Base-by-base conservation (phyloP, 92 coral and sea anemone species). In the Anthopleura xanthogrammica region DNA sequence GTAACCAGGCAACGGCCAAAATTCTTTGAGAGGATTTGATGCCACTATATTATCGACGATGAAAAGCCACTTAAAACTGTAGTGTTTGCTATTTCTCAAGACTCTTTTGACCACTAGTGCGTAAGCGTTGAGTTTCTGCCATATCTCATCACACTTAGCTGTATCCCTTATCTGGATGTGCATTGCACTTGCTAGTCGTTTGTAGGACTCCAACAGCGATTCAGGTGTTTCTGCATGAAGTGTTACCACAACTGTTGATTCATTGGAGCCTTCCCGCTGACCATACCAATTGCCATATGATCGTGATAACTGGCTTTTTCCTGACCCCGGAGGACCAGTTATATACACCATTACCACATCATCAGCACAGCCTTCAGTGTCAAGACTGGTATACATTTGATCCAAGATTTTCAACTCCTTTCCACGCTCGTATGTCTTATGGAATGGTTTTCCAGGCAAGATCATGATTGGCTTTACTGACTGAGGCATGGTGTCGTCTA, bases 261-360 rank as follows among this genome's bases (percentile, higher is more conserved):
- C 43, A 54, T 36, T 41, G 36, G 20, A 9, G 74, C 60, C 60
- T 6, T 24, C 9, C 79, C 57, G 83, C 88, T 85, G 83, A 58
- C 81, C 87, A 82, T 83, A 91, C 84, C 83, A 77, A 75, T 86
- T 76, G 40, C 95, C 98, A 71, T 86, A 93, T 77, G 88, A 91
- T 43, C 98, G 89, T 29, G 94, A 91, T 52, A 95, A 76, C 76
- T 95, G 94, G 12, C 94, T 95, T 77, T 95, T 95, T 8, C 98
- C 98, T 76, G 98, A 88, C 6, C 98, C 98, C 17, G 98, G 98
- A 7, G 95, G 95, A 3, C 98, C 98, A 20, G 97, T 93, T 70
- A 95, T 77, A 82, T 85, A 95, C 24, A 95, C 90, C 16, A 85
- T 89, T 0, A 82, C 56, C n/a, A 95, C 98, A 71, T 82, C 85